Conservation (phyloP, 53 echinoderm and acorn worm species). For the Echinarachnius parma region DNA sequence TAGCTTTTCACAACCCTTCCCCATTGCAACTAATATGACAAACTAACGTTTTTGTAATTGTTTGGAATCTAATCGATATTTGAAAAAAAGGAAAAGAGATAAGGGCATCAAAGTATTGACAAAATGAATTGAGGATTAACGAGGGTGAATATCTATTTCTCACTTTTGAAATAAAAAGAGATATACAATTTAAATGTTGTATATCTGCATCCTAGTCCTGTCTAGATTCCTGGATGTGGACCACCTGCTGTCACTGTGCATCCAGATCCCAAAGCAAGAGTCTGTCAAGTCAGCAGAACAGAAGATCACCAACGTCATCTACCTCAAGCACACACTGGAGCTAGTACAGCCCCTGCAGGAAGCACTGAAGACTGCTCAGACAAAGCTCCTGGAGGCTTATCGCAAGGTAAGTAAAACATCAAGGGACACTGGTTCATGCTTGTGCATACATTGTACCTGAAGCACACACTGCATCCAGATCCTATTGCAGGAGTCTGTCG, state of each 20-base stretch:
- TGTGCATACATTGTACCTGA: slow-evolving; percentile 87
- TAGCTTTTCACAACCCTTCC: too few species aligned
- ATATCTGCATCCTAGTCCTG: slow-evolving; percentile 60
- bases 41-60: too few species aligned
- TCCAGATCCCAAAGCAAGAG: slow-evolving; percentile 91
- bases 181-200: too few species aligned
- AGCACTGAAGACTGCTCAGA: slow-evolving; percentile 56
- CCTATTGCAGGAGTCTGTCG: slow-evolving; percentile 83
- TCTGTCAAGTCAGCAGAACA: slow-evolving; percentile 74
- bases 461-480: slow-evolving; percentile 88
- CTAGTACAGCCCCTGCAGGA: slow-evolving; percentile 67
- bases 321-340: slow-evolving; percentile 85
- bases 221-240: slow-evolving; percentile 87
- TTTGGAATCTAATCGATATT: too few species aligned
- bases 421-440: slow-evolving; percentile 93
- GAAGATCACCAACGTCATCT: slow-evolving; percentile 79
- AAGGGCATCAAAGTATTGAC: too few species aligned
- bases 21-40: too few species aligned
- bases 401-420: too few species aligned
- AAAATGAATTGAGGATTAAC: too few species aligned
- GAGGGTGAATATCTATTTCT: too few species aligned
- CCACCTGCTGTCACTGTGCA: slow-evolving; percentile 88
- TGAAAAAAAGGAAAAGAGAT: too few species aligned
- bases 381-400: slow-evolving; percentile 77
- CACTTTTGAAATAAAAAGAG: too few species aligned